Conservation (phyloP, 2,888 invertebrate species). For the Agonum fuliginosum region DNA sequence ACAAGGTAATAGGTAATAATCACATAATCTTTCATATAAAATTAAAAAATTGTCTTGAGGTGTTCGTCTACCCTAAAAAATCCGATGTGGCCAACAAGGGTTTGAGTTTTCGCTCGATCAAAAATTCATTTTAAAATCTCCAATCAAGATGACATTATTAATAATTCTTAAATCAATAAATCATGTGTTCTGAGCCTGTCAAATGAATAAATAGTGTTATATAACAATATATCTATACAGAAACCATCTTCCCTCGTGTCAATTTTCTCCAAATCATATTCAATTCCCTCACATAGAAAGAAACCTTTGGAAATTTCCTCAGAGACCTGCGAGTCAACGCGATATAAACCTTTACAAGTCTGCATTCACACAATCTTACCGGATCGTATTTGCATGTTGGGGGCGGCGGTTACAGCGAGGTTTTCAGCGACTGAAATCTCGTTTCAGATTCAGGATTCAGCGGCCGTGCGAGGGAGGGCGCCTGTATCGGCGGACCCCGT, state of each 20-base stretch:
- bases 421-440: conserved; percentile 22
- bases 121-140: too few species aligned
- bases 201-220: too few species aligned
- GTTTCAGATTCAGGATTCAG: conserved; percentile 30
- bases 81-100: too few species aligned
- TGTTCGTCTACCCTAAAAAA: too few species aligned
- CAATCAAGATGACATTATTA: too few species aligned
- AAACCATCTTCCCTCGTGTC: background rate
- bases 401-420: background rate
- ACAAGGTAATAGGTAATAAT: too few species aligned
- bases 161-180: too few species aligned
- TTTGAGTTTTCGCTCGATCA: too few species aligned
- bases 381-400: background rate
- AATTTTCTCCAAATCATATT: conserved; percentile 5
- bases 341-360: conserved; percentile 19
- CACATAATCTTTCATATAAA: too few species aligned
- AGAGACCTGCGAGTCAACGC: background rate
- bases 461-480: conserved; percentile 6
- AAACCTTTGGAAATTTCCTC: background rate
- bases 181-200: too few species aligned
- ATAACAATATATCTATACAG: background rate
- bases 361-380: background rate
- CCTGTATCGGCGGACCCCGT: conserved; percentile 44
- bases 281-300: background rate
- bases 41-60: too few species aligned